Percentiles rank a stretch among this genome's conserved stretches.
These are phyloP conservation scores for Oostethus manadensis DNA, from an alignment of 2,113 vertebrate species.

Conservation along the genomic window DNA sequence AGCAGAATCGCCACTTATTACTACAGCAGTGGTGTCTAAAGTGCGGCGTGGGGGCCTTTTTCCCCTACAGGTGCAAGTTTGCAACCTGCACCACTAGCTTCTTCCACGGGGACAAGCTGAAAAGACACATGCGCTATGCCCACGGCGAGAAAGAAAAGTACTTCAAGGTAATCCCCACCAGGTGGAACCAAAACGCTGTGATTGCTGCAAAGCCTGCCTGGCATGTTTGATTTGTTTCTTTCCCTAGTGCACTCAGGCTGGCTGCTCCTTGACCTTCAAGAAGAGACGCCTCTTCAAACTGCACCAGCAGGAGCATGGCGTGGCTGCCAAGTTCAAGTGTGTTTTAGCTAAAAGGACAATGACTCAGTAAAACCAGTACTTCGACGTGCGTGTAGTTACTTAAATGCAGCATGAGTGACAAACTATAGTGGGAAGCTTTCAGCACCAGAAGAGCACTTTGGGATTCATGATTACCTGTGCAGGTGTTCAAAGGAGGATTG, in stretches of 20 bases:
- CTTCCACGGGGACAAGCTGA: constrained; percentile 34
- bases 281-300: constrained; percentile 63
- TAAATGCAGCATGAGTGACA: too few relatives aligned
- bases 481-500: constrained; percentile 70
- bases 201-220: neutral
- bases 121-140: constrained; percentile 51
- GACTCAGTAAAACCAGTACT: too few relatives aligned
- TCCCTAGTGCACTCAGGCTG: constrained; percentile 56
- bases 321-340: constrained; percentile 56
- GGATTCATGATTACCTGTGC: constrained; percentile 6
- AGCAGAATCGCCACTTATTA: too few relatives aligned
- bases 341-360: constrained; percentile 2
- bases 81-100: constrained; percentile 51
- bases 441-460: neutral
- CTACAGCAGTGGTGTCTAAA: too few relatives aligned
- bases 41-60: neutral
- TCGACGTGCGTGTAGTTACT: too few relatives aligned
- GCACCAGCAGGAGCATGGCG: constrained; percentile 57
- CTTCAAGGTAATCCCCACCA: constrained; percentile 66
- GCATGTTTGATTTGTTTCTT: neutral
- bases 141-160: constrained; percentile 53
- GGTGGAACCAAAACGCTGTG: constrained; percentile 23
- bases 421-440: too few relatives aligned
- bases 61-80: constrained; percentile 54
- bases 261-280: constrained; percentile 64